Evolutionary conservation across 2,113 vertebrate genomes (phyloP), one percentile per base, ranked within the genome.

Genomic region (Gymnocephalus cernua): DNA sequence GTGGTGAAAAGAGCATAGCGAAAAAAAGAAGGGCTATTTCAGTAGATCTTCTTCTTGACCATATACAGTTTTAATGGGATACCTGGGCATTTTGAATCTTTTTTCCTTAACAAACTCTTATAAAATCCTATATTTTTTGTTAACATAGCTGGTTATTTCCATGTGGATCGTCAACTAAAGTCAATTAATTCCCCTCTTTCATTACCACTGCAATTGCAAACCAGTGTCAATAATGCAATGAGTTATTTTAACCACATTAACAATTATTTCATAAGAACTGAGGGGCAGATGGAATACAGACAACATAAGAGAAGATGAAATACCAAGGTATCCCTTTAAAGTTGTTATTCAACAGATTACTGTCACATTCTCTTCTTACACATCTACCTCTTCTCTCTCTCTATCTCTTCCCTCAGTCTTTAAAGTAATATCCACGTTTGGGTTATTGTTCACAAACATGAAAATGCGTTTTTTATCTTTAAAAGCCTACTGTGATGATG

Each of bases 361-460:
- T 29, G 45, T 65, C 45, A 44, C 13, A 56, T 68, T 71, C 19
- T 74, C 32, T 45, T 51, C 38, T 59, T 50, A 48, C 4, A 2
- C 15, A 85, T 73, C 89, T 92, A 92, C 91, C 91, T 91, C 87
- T 74, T 73, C 32, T 74, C 25, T 71, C 25, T 71, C 56, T 57
- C 56, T 47, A 15, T 75, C 27, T 13, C 45, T 50, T 10, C 6
- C 3, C 18, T 23, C 32, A 25, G 25, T 66, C 48, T 51, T 48
- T 29, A 51, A 57, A 66, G 50, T 45, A 21, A 9, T 63, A 63
- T 32, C 38, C 57, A 53, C 11, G 0, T 54, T 32, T 53, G 45
- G 13, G 16, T 56, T 27, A 29, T 35, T 48, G 14, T 25, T 54
- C 15, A 16, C 14, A 5, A 47, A 58, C 13, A 1, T 23, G 7